Percentiles rank a stretch among this genome's conserved stretches.
Conservation (phyloP, 2,113 vertebrate genomes). For the Seriola aureovittata region DNA sequence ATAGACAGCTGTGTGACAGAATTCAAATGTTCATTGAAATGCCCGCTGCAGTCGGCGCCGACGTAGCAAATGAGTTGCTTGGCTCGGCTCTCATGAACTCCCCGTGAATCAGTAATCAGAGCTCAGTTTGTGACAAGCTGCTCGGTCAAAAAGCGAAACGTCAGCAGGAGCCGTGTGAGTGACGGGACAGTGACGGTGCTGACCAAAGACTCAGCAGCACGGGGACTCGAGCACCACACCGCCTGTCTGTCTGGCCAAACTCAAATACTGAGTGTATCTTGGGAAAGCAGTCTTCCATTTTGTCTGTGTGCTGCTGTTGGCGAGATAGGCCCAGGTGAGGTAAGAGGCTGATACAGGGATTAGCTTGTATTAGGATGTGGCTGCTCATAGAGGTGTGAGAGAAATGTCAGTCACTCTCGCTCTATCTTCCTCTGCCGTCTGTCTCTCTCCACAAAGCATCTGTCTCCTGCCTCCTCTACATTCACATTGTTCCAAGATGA, state of each 20-base stretch:
- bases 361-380: conserved; percentile 70
- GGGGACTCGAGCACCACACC: conserved; percentile 1
- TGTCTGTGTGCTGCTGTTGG: conserved; percentile 30
- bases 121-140: conserved; percentile 25
- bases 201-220: conserved; percentile 41
- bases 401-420: conserved; percentile 41
- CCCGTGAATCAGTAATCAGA: conserved; percentile 46
- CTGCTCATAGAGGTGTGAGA: conserved; percentile 53
- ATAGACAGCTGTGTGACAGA: conserved; percentile 23
- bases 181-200: conserved; percentile 24
- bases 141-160: conserved; percentile 38
- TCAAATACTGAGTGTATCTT: conserved; percentile 29
- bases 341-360: conserved; percentile 74
- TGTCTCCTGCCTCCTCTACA: conserved; percentile 48
- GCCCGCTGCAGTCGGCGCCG: neutral
- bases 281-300: conserved; percentile 64
- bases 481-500: conserved; percentile 54
- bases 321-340: conserved; percentile 58
- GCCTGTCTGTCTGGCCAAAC: conserved; percentile 10
- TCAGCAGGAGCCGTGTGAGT: conserved; percentile 50
- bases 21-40: conserved; percentile 4
- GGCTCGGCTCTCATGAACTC: conserved; percentile 9
- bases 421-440: conserved; percentile 46
- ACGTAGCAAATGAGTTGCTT: conserved; percentile 25
- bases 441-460: conserved; percentile 43